A percentile compares a stretch with the other conserved stretches of the same genome.
phyloP scores from a whole-genome alignment of 2,797 vertebrate species.

The Gadopsis marmoratus region DNA sequence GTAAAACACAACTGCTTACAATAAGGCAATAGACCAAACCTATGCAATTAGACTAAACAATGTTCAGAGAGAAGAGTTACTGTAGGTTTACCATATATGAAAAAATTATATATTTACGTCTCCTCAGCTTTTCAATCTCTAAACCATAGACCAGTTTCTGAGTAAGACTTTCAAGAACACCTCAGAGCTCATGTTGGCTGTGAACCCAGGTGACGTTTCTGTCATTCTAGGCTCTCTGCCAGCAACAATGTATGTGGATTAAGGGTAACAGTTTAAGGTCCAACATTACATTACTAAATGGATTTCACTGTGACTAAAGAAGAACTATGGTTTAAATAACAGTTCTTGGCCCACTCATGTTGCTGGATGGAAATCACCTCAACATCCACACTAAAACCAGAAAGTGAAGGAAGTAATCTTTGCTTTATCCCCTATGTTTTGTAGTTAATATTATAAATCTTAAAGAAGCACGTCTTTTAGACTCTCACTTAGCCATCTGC shows the following conservation, averaged over 20 bases:
- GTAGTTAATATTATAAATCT: slow-evolving; percentile 65
- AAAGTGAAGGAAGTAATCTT: slow-evolving; percentile 67
- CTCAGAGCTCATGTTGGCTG: slow-evolving; percentile 48
- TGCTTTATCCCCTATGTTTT: slow-evolving; percentile 72
- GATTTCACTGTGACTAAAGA: slow-evolving; percentile 62
- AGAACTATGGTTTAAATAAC: slow-evolving; percentile 76
- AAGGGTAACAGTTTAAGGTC: slow-evolving; percentile 73
- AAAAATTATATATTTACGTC: slow-evolving; percentile 74
- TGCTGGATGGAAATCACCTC: slow-evolving; percentile 67
- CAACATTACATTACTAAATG: slow-evolving; percentile 63
- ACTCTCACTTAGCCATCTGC: slow-evolving; percentile 50
- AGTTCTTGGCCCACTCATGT: slow-evolving; percentile 76
- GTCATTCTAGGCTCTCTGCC: slow-evolving; percentile 42
- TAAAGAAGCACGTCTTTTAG: slow-evolving; percentile 64
- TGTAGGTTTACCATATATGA: slow-evolving; percentile 56
- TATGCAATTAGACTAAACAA: slow-evolving; percentile 66
- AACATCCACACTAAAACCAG: slow-evolving; percentile 58
- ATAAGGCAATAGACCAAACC: slow-evolving; percentile 75
- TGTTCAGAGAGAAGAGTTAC: slow-evolving; percentile 61
- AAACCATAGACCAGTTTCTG: slow-evolving; percentile 60
- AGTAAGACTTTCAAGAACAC: slow-evolving; percentile 46
- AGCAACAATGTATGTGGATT: slow-evolving; percentile 47
- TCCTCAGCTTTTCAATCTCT: slow-evolving; percentile 55
- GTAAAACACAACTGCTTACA: slow-evolving; percentile 59
- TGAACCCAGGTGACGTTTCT: slow-evolving; percentile 23